phyloP scores from a whole-genome alignment of 1,140 invertebrate genomes.

The Battus philenor region DNA sequence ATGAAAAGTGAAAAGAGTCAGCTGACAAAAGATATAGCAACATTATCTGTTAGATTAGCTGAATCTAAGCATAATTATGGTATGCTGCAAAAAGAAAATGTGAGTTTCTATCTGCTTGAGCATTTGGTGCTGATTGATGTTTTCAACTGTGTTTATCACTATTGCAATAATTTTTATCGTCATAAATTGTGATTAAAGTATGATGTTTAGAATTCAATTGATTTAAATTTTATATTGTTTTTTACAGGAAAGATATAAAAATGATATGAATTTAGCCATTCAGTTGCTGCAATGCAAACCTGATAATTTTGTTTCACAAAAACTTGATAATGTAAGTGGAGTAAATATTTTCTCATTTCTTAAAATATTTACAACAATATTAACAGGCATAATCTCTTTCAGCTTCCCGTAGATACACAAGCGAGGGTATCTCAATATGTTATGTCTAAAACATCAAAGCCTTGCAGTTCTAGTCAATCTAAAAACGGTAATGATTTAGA shows the following conservation, averaged over 20 bases:
- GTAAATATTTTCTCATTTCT: constrained; percentile 9
- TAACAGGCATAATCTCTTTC: constrained; percentile 40
- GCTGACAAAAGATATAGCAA: constrained; percentile 91
- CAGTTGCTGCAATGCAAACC: constrained; percentile 96
- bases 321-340: constrained; percentile 90
- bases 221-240: constrained; percentile 2
- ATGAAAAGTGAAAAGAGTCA: constrained; percentile 93
- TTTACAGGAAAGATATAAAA: constrained; percentile 93
- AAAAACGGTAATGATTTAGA: constrained; percentile 67
- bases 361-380: no score
- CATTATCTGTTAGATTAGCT: constrained; percentile 89
- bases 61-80: constrained; percentile 91
- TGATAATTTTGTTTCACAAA: constrained; percentile 94
- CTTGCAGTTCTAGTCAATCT: constrained; percentile 53
- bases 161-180: background rate
- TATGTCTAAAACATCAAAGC: constrained; percentile 79
- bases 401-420: constrained; percentile 94
- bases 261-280: constrained; percentile 95
- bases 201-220: background rate
- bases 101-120: constrained; percentile 50
- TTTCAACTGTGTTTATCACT: no score
- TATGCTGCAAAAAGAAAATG: constrained; percentile 94
- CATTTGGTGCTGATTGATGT: no score
- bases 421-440: constrained; percentile 89
- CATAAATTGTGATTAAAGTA: no score